Conservation (phyloP, 2,113 vertebrate genomes). For the Leptodactylus fuscus region DNA sequence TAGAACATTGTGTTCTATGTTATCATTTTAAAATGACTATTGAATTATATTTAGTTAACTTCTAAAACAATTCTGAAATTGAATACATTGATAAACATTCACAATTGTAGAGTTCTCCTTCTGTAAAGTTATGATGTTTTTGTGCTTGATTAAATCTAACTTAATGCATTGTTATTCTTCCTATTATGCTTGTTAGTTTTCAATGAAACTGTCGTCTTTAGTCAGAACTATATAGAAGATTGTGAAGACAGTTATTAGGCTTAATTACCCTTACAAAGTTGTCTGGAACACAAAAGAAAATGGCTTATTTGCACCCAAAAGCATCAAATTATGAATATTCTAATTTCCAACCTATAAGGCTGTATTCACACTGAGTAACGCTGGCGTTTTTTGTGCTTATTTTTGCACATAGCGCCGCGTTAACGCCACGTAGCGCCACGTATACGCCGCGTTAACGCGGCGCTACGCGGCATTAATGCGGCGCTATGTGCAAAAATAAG, state of each 20-base stretch:
- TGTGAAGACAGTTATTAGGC: not conserved
- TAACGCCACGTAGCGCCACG: no score
- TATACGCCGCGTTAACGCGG: no score
- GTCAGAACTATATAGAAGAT: not conserved
- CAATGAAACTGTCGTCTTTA: not conserved
- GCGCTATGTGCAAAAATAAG: no score
- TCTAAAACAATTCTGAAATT: not conserved
- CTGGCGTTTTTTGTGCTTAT: no score
- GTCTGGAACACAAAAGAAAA: not conserved
- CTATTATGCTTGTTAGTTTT: not conserved
- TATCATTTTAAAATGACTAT: not conserved
- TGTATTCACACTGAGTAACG: no score
- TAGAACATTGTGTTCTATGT: not conserved
- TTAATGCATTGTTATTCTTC: not conserved
- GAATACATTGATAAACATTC: not conserved
- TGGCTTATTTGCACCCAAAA: not conserved
- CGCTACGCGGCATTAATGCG: no score
- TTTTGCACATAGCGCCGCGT: no score
- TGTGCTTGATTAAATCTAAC: conserved; percentile 3
- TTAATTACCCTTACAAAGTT: not conserved
- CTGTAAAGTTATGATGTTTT: no score
- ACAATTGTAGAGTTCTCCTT: no score
- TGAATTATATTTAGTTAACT: not conserved
- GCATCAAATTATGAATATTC: no score
- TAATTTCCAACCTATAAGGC: no score